Conservation (phyloP, 2,888 invertebrate species). For the Galerucella calmariensis region DNA sequence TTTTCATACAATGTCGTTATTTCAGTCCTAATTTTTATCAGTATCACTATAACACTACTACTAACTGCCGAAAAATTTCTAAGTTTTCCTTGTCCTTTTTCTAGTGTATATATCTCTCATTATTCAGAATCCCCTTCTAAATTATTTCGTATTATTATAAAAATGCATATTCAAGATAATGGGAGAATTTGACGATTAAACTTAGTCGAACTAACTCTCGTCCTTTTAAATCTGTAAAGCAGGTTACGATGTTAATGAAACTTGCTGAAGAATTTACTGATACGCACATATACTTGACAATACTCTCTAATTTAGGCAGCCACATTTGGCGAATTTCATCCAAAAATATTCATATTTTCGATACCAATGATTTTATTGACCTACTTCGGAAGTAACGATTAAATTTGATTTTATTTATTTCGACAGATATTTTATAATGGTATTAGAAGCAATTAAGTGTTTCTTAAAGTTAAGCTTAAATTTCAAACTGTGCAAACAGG, state of each 20-base stretch:
- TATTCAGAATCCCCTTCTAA: background rate
- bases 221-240: constrained; percentile 26
- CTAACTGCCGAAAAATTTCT: no score
- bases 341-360: background rate
- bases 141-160: background rate
- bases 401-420: background rate
- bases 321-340: background rate
- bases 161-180: background rate
- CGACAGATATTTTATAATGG: no score
- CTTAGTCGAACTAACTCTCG: constrained; percentile 6
- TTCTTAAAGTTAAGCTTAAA: no score
- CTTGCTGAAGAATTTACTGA: constrained; percentile 23
- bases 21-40: no score
- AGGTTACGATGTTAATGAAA: constrained; percentile 39
- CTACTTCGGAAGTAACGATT: no score
- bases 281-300: no score
- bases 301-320: constrained; percentile 11
- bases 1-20: no score
- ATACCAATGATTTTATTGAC: background rate
- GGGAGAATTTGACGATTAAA: background rate
- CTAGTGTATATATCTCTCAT: no score
- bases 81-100: no score
- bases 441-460: no score
- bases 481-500: no score
- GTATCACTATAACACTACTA: no score